Evolutionary conservation across 2,113 vertebrate genomes (phyloP), one percentile per base, ranked within the genome.

Genomic region (Marmota flaviventris): DNA sequence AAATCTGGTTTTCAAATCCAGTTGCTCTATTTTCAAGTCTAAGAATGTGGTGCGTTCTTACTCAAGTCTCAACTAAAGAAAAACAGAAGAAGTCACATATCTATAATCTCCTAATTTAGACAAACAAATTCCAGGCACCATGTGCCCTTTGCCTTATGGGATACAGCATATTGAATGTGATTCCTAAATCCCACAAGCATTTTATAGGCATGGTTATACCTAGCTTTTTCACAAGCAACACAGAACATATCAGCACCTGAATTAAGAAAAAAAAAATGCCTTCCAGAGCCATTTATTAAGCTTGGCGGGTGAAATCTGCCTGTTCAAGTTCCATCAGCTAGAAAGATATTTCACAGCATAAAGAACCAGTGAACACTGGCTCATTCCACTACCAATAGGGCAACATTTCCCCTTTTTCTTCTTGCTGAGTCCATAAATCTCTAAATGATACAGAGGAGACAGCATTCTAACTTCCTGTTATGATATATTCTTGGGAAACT

Each of bases 401-500:
- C 16, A 39, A 7, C 69, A 29, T 93, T 85, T 91, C 75, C 11
- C 37, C 76, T 45, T 90, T 94, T 94, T 82, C 67, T 95, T 95
- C 85, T 82, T 82, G 42, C 51, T 93, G 56, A 93, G 11, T 14
- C 58, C 63, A 13, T 85, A 96, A 14, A 45, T 72, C 69, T 94
- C 95, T 81, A 85, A 96, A 95, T 77, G 89, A 96, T 48, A 67
- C 51, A 70, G 61, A 91, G 45, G 70, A 81, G 32, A 96, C 77
- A 69, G 2, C 76, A 76, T 67, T 87, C 84, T 81, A 93, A 83
- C 86, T 70, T 94, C 90, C 70, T 96, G 63, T 95, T 79, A 82
- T 78, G 95, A 82, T 53, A 65, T 82, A 93, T 96, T 84, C 85
- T 88, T 85, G 79, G 89, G 77, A 91, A 95, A 92, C 69, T 91